These are phyloP conservation scores for Molanna angustata DNA, from an alignment of 2,888 invertebrate species.

Conservation along the genomic window DNA sequence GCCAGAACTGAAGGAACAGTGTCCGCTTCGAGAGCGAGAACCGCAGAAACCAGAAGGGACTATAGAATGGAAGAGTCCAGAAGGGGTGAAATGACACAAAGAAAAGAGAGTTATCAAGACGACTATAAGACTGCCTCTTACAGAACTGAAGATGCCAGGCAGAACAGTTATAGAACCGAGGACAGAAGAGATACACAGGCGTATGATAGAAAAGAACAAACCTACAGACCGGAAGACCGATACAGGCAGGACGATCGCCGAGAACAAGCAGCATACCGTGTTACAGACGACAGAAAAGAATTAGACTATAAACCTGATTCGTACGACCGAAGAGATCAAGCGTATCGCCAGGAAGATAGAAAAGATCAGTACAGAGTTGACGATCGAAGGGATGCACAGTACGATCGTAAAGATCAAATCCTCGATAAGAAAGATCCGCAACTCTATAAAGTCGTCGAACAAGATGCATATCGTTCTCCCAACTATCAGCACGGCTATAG, in stretches of 20 bases:
- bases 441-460: neutral
- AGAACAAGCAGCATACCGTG: conserved; percentile 4
- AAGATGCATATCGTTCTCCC: conserved; percentile 1
- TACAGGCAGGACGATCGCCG: conserved; percentile 10
- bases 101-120: neutral
- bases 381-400: neutral
- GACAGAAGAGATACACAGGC: conserved; percentile 7
- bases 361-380: conserved; percentile 10
- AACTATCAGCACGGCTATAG: neutral
- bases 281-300: conserved; percentile 13
- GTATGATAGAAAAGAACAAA: conserved; percentile 4
- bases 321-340: conserved; percentile 3
- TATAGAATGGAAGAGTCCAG: neutral
- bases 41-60: conserved; percentile 6
- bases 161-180: neutral
- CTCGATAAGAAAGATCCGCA: neutral
- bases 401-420: neutral
- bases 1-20: neutral
- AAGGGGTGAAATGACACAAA: neutral
- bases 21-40: neutral
- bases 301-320: conserved; percentile 7
- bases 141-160: neutral
- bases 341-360: conserved; percentile 1
- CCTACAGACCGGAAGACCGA: conserved; percentile 6
- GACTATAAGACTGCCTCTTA: neutral